phyloP scores from a whole-genome alignment of 2,113 vertebrate species.

The Mungos mungo region DNA sequence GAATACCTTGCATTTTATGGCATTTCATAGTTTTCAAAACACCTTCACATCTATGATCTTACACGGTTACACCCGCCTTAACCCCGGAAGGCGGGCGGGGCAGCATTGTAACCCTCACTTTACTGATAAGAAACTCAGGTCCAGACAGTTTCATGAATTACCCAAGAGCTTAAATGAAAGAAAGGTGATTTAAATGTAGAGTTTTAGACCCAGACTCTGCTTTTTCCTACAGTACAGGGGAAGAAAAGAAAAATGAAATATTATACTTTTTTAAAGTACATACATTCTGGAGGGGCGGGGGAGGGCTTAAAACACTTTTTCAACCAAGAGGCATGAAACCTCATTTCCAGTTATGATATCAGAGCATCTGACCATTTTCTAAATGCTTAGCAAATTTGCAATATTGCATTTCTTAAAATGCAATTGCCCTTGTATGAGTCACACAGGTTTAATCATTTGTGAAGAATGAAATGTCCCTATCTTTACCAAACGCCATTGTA shows the following conservation, averaged over 20 bases:
- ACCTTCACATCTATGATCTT: neutral
- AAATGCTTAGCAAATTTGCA: slow-evolving; percentile 25
- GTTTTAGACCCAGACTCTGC: neutral
- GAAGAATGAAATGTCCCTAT: slow-evolving; percentile 64
- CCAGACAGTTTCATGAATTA: neutral
- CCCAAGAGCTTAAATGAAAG: neutral
- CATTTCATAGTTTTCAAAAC: neutral
- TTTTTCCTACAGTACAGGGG: neutral
- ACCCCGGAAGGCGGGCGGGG: neutral
- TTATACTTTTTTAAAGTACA: neutral
- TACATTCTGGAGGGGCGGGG: rapidly evolving
- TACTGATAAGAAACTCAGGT: neutral
- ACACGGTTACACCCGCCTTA: neutral
- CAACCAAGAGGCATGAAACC: neutral
- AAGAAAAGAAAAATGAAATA: neutral
- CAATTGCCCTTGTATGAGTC: slow-evolving; percentile 15
- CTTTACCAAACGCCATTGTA: slow-evolving; percentile 66
- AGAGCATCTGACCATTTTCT: neutral
- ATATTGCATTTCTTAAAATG: slow-evolving; percentile 51
- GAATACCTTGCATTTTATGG: neutral
- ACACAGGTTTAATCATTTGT: slow-evolving; percentile 80
- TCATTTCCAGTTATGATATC: neutral
- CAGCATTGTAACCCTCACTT: neutral
- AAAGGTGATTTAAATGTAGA: neutral
- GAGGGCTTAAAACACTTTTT: neutral